These are phyloP conservation scores for Xylocampa areola DNA, from an alignment of 2,888 invertebrate genomes.

Conservation along the genomic window DNA sequence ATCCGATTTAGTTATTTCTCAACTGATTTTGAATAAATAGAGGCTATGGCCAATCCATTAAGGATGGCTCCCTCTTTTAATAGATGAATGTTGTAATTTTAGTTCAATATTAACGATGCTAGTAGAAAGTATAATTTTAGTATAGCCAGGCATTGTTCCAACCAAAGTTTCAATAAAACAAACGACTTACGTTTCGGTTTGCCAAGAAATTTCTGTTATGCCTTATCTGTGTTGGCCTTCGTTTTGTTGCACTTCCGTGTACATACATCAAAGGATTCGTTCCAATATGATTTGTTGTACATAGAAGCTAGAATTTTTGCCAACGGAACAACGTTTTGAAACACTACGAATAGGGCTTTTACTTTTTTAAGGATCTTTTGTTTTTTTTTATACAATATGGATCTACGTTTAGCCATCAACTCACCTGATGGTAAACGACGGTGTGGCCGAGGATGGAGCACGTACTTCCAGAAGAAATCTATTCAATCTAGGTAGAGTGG, in stretches of 20 bases:
- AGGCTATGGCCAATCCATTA: no score
- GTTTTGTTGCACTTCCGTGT: constrained; percentile 50
- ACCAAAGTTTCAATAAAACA: constrained; percentile 60
- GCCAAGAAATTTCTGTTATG: constrained; percentile 49
- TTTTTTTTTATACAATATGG: constrained; percentile 1
- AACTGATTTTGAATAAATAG: no score
- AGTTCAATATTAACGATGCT: constrained; percentile 33
- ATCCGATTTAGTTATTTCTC: no score
- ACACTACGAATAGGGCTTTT: constrained; percentile 3
- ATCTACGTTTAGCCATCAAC: no score
- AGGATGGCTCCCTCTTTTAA: no score
- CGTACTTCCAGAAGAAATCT: no score
- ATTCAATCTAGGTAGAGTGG: no score
- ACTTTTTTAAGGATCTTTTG: neutral
- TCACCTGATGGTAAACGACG: no score
- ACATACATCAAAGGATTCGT: constrained; percentile 8
- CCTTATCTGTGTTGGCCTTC: constrained; percentile 58
- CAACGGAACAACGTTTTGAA: constrained; percentile 1
- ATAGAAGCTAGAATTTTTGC: constrained; percentile 18
- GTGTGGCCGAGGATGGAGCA: no score
- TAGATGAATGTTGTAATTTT: neutral
- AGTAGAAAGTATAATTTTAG: constrained; percentile 55
- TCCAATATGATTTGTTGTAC: constrained; percentile 19
- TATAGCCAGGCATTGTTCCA: constrained; percentile 69
- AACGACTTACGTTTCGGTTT: constrained; percentile 51